Evolutionary conservation across 2,113 vertebrate genomes (phyloP), one percentile per base, ranked within the genome.

Genomic region (Clinocottus analis): DNA sequence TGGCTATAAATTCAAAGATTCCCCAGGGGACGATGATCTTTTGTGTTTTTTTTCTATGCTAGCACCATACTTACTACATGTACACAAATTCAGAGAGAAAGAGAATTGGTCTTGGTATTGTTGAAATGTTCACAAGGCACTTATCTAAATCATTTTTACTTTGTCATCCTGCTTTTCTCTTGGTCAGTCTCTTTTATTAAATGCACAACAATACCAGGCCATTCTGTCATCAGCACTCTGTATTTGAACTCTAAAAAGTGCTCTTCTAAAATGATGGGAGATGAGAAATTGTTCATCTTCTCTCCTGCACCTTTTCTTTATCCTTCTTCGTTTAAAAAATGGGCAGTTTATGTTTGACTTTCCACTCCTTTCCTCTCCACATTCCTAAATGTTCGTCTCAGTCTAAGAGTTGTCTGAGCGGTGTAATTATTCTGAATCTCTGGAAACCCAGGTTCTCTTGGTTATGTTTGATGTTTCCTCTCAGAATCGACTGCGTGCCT

Each of bases 51-150:
- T 59, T 82, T 67, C 82, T 84, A 88, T 77, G 92, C 95, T 95
- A 97, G 97, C 97, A 97, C 96, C 97, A 80, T 59, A 89, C 82
- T 93, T 56, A 86, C 76, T 93, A 79, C 96, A 95, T 96, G 96
- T 95, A 96, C 96, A 97, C 95, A 91, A 93, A 93, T 94, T 95
- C 91, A 92, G 72, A 85, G 69, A 85, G 73, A 84, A 70, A 93
- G 94, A 95, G 94, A 94, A 94, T 90, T 93, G 87, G 93, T 96
- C 93, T 95, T 91, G 93, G 92, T 96, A 94, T 94, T 94, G 95
- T 94, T 94, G 94, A 96, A 96, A 94, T 94, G 95, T 97, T 98
- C 95, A 94, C 97, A 96, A 99, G 98, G 98, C 98, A 99, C 98
- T 99, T 98, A 90, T 95, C 94, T 92, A 92, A 76, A 79, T 84